These are phyloP conservation scores for Tetramorium parvispinum DNA, from an alignment of 1,140 invertebrate genomes.

Conservation along the genomic window DNA sequence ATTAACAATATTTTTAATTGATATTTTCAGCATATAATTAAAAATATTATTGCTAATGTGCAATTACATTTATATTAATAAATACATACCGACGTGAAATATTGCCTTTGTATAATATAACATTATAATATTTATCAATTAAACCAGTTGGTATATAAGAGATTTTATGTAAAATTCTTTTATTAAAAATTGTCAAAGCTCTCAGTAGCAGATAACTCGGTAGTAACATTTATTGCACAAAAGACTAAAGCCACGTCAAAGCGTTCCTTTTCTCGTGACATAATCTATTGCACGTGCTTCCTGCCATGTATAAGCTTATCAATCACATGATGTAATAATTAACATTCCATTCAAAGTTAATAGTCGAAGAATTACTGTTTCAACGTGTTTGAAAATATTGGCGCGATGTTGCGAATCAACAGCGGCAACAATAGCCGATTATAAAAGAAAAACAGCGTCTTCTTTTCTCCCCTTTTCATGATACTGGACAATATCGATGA, in stretches of 20 bases:
- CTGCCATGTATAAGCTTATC: background rate
- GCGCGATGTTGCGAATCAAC: background rate
- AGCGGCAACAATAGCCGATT: background rate
- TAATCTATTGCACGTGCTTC: background rate
- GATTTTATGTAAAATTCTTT: background rate
- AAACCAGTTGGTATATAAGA: background rate
- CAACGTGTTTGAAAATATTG: background rate
- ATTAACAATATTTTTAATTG: background rate
- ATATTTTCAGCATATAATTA: background rate
- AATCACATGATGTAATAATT: background rate
- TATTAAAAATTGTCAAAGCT: constrained; percentile 8
- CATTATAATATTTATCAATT: constrained; percentile 7
- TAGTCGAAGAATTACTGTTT: background rate
- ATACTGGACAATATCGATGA: background rate
- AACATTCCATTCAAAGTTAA: background rate
- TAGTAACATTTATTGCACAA: constrained; percentile 1
- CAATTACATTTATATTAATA: background rate
- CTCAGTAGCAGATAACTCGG: background rate
- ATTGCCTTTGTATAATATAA: background rate
- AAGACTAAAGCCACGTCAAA: constrained; percentile 1
- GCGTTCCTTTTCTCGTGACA: background rate
- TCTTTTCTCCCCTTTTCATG: background rate
- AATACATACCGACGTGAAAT: background rate
- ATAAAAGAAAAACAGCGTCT: background rate
- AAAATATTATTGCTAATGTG: background rate